These are phyloP conservation scores for Arremon aurantiirostris DNA, from an alignment of 2,797 vertebrate species.

Conservation along the genomic window DNA sequence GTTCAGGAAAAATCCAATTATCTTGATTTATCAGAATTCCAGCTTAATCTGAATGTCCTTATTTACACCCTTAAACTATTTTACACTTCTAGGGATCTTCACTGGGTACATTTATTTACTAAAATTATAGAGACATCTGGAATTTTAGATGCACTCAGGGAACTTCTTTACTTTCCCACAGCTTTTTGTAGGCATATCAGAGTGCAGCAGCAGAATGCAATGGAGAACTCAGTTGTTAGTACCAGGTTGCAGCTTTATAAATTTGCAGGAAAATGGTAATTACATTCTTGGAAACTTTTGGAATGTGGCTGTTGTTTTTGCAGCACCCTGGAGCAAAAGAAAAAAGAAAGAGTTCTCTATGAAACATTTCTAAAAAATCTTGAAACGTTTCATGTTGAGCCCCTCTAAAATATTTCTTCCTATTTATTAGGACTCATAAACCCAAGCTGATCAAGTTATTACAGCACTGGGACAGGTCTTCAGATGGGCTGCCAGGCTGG, in stretches of 20 bases:
- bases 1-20: constrained; percentile 49
- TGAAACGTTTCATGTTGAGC: background rate
- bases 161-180: background rate
- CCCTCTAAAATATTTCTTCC: background rate
- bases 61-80: background rate
- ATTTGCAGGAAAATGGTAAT: background rate
- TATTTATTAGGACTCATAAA: background rate
- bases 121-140: background rate
- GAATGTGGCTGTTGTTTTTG: background rate
- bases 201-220: background rate
- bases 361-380: background rate
- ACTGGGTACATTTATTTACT: background rate
- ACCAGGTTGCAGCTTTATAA: background rate
- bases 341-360: background rate
- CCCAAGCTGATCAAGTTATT: background rate
- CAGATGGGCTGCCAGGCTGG: background rate
- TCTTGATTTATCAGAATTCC: constrained; percentile 44
- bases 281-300: background rate
- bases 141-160: background rate
- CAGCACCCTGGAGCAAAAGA: background rate
- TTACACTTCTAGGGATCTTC: background rate
- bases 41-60: background rate
- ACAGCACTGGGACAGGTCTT: background rate
- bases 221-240: background rate
- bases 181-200: background rate